phyloP scores from a whole-genome alignment of 2,888 invertebrate species.

The Papilio protenor region DNA sequence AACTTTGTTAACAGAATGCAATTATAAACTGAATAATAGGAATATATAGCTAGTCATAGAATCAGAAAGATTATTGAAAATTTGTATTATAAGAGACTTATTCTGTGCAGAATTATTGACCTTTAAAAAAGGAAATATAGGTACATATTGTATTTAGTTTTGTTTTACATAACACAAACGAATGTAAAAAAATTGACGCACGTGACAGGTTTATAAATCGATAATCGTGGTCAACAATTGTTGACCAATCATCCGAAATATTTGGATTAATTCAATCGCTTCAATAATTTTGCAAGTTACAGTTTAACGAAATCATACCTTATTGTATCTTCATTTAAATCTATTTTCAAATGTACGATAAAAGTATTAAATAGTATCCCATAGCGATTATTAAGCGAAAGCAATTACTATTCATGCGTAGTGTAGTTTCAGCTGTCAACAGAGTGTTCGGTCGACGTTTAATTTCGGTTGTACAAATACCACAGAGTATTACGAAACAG shows the following conservation, averaged over 20 bases:
- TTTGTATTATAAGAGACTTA: too few relatives aligned
- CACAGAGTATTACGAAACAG: constrained; percentile 7
- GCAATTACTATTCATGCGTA: constrained; percentile 18
- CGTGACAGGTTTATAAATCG: neutral
- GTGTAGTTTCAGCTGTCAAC: constrained; percentile 15
- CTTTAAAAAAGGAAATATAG: too few relatives aligned
- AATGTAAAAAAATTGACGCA: neutral
- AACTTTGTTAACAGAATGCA: too few relatives aligned
- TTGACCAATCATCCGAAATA: constrained; percentile 18
- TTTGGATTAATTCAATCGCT: constrained; percentile 15
- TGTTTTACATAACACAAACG: too few relatives aligned
- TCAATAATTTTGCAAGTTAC: neutral
- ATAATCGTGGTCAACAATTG: neutral
- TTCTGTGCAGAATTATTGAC: too few relatives aligned
- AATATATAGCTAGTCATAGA: too few relatives aligned
- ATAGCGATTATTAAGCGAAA: constrained; percentile 16
- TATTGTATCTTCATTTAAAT: neutral
- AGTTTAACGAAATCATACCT: neutral
- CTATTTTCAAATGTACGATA: neutral
- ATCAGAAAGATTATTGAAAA: too few relatives aligned
- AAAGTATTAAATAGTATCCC: neutral
- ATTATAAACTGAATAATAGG: too few relatives aligned
- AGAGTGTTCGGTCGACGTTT: constrained; percentile 10
- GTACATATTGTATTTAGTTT: too few relatives aligned
- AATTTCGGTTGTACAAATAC: constrained; percentile 23